A percentile compares a stretch with the other conserved stretches of the same genome.
These are phyloP conservation scores for Elysia chlorotica DNA, from an alignment of 1,140 invertebrate genomes.

Conservation along the genomic window DNA sequence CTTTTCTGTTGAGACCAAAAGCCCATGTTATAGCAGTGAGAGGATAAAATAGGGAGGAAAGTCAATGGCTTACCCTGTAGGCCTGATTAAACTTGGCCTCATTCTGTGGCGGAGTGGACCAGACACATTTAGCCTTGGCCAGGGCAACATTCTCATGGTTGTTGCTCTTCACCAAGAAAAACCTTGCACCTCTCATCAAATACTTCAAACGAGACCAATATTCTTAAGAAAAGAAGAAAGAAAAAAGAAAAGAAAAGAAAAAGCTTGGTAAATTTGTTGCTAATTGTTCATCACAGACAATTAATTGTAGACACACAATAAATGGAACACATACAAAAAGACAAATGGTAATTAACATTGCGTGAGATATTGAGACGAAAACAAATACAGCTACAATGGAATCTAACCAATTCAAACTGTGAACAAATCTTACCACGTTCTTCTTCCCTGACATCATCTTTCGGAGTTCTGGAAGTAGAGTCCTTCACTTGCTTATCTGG, in stretches of 20 bases:
- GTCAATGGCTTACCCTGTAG: slow-evolving; percentile 73
- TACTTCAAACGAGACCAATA: slow-evolving; percentile 77
- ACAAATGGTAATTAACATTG: neutral
- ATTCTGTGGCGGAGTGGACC: slow-evolving; percentile 97
- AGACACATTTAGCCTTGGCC: slow-evolving; percentile 91
- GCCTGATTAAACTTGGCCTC: slow-evolving; percentile 95
- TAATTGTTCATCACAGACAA: neutral
- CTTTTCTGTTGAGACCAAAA: too few relatives aligned
- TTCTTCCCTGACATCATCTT: slow-evolving; percentile 8
- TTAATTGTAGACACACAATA: neutral
- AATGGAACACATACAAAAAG: neutral
- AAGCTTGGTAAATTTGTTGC: neutral
- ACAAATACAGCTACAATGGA: too few relatives aligned
- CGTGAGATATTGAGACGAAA: too few relatives aligned
- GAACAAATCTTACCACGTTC: neutral
- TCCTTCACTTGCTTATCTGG: slow-evolving; percentile 21
- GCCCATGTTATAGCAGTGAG: too few relatives aligned
- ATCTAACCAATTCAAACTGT: neutral
- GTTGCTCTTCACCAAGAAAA: slow-evolving; percentile 97
- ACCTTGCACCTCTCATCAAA: slow-evolving; percentile 90
- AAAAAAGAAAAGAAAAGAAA: neutral
- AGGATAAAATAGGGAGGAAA: too few relatives aligned
- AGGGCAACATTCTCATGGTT: slow-evolving; percentile 95
- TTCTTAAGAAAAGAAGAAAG: slow-evolving; percentile 26
- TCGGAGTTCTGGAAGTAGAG: slow-evolving; percentile 12